phyloP scores from a whole-genome alignment of 2,888 invertebrate species.

The Salticus scenicus region DNA sequence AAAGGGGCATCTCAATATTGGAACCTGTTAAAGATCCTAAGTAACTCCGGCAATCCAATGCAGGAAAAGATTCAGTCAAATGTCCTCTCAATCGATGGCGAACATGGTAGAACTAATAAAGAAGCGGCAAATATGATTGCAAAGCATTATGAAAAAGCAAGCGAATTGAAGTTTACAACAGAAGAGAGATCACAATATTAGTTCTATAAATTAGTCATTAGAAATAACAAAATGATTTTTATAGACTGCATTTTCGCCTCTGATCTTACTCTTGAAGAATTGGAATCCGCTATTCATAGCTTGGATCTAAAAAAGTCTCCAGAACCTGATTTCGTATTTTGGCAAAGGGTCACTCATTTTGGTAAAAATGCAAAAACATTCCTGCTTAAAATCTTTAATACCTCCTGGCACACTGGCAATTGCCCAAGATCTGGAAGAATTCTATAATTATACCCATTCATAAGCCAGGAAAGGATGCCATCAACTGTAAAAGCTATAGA shows the following conservation, averaged over 20 bases:
- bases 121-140: slow-evolving; percentile 15
- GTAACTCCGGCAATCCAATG: background rate
- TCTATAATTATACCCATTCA: background rate
- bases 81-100: background rate
- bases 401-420: background rate
- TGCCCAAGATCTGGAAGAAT: background rate
- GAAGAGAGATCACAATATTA: too few species aligned
- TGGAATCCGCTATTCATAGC: background rate
- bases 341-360: background rate
- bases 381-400: background rate
- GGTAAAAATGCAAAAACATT: background rate
- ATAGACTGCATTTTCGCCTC: background rate
- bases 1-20: slow-evolving; percentile 16
- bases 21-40: slow-evolving; percentile 16
- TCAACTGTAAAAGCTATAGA: background rate
- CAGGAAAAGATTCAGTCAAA: background rate
- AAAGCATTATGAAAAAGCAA: slow-evolving; percentile 8
- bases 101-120: slow-evolving; percentile 8
- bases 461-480: background rate
- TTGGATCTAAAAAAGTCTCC: background rate
- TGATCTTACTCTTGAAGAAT: background rate
- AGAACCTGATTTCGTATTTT: background rate
- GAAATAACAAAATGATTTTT: background rate
- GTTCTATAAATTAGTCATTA: too few species aligned
- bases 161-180: background rate